Evolutionary conservation across 2,113 vertebrate genomes (phyloP).

Genomic region (Neolamprologus kungweensis): DNA sequence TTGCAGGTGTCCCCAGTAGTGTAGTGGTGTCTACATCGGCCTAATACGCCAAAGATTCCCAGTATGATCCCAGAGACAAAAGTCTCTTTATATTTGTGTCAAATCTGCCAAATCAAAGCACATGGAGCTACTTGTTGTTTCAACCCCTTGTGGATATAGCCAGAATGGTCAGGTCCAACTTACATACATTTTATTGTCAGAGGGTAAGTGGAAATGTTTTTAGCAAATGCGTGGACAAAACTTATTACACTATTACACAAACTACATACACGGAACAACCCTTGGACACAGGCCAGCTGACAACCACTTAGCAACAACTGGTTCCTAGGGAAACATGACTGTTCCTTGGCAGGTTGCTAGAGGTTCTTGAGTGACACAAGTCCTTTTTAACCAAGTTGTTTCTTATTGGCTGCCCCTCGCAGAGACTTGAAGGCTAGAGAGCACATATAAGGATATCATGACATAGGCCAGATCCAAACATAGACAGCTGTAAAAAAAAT

Average conservation of each 20-base stretch:
- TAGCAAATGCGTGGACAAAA: accelerated
- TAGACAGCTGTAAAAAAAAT: not conserved
- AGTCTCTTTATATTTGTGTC: not conserved
- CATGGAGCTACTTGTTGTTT: not conserved
- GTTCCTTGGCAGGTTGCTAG: not conserved
- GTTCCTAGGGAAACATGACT: not conserved
- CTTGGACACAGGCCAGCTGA: not conserved
- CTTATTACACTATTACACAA: not conserved
- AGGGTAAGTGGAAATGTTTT: not conserved
- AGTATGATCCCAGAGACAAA: not conserved
- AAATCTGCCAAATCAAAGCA: not conserved
- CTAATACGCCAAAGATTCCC: not conserved
- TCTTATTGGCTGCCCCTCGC: not conserved
- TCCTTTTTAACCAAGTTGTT: not conserved
- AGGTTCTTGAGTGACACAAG: not conserved
- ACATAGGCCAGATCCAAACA: not conserved
- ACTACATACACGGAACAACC: not conserved
- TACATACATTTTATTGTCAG: not conserved
- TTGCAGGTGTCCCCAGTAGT: not conserved
- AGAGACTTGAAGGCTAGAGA: not conserved
- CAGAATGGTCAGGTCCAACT: not conserved
- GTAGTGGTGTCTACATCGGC: not conserved
- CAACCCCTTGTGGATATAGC: not conserved
- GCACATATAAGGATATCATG: not conserved
- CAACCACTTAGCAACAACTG: not conserved